Evolutionary conservation across 2,113 vertebrate genomes (phyloP).

Genomic region (Callochromis pleurospilus): DNA sequence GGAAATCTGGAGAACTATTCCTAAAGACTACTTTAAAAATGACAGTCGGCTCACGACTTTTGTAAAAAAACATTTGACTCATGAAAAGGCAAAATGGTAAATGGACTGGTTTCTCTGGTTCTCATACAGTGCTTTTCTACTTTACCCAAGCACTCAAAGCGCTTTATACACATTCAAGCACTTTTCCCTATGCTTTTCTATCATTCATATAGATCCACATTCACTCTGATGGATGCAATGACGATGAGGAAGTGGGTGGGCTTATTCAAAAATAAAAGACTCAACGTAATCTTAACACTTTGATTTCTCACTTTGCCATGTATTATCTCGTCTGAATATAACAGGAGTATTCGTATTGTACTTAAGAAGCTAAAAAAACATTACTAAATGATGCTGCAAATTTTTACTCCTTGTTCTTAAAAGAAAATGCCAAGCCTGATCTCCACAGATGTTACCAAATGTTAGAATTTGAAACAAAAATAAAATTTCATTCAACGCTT

Average conservation of each 20-base stretch:
- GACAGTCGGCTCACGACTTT: neutral
- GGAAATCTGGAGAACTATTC: neutral
- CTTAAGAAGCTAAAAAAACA: neutral
- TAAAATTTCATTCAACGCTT: neutral
- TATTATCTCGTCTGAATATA: neutral
- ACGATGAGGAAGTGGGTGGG: neutral
- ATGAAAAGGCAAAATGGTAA: neutral
- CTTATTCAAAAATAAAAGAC: neutral
- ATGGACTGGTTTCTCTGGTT: neutral
- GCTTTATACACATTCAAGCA: neutral
- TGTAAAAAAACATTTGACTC: neutral
- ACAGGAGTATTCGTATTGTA: neutral
- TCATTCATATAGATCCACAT: neutral
- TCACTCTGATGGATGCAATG: neutral
- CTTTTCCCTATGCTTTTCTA: neutral
- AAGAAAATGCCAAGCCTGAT: neutral
- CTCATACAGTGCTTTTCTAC: neutral
- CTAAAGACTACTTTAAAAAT: neutral
- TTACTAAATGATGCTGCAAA: neutral
- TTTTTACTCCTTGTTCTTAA: neutral
- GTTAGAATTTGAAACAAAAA: neutral
- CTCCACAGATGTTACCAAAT: neutral
- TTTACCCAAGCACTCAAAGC: neutral
- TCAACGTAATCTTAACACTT: neutral
- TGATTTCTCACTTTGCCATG: neutral